Evolutionary conservation across 2,113 vertebrate species (phyloP).

Genomic region (Manacus vitellinus): DNA sequence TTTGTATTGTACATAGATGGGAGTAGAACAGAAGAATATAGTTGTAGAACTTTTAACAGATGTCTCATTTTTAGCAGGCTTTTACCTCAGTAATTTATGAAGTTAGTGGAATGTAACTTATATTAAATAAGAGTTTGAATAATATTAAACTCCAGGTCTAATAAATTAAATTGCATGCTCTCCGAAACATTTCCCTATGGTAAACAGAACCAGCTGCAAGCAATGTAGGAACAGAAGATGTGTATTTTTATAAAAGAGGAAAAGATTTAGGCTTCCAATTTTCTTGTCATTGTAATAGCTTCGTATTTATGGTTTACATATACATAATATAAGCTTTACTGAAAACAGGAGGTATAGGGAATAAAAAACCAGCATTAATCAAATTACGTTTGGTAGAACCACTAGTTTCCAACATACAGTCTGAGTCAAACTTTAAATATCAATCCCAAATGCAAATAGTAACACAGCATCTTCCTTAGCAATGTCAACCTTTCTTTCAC

Average conservation of each 20-base stretch:
- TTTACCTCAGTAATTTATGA: conserved; percentile 77
- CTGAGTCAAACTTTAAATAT: neutral
- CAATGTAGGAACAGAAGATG: conserved; percentile 62
- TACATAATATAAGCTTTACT: conserved; percentile 13
- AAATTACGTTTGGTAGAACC: neutral
- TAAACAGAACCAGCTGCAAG: conserved; percentile 79
- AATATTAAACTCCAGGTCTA: conserved; percentile 74
- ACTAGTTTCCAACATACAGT: neutral
- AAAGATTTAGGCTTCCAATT: conserved; percentile 78
- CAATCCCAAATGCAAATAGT: neutral
- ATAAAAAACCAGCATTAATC: conserved; percentile 45
- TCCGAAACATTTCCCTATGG: conserved; percentile 70
- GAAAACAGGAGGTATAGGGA: conserved; percentile 33
- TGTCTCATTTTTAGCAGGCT: conserved; percentile 74
- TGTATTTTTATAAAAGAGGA: conserved; percentile 67
- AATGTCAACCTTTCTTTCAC: neutral
- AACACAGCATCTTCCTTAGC: neutral
- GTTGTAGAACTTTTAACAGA: conserved; percentile 67
- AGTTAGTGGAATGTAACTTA: conserved; percentile 75
- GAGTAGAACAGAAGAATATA: conserved; percentile 33
- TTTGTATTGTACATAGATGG: conserved; percentile 14
- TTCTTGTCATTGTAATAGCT: conserved; percentile 73
- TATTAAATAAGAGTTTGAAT: conserved; percentile 79
- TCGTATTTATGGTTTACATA: conserved; percentile 67
- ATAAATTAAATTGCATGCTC: conserved; percentile 78